Evolutionary conservation across 2,797 vertebrate species (phyloP), one percentile per base, ranked within the genome.

Genomic region (Xenops minutus): DNA sequence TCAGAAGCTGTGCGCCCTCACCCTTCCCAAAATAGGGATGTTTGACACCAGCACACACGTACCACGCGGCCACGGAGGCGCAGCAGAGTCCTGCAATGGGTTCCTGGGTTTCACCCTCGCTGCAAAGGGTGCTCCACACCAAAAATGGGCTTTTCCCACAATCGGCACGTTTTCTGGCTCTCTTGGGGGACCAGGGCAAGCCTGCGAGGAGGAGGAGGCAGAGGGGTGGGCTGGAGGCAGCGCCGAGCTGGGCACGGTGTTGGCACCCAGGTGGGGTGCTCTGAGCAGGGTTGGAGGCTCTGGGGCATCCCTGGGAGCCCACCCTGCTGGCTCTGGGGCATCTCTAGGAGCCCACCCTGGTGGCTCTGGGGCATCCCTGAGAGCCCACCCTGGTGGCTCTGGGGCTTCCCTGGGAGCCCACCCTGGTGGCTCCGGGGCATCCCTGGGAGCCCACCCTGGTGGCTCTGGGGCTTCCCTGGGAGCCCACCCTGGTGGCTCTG

Each of bases 61-160:
- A 22, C 43, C 61, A 18, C 5, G 1, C n/a, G 0, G 43, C 27
- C 62, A 7, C 2, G 0, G 58, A 52, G 58, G 52, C 3, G 5
- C 52, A 9, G 69, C 44, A 5, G 20, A 77, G 37, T 16, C 62
- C 81, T 1, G 26, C 78, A 17, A 0, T 0, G n/a, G 7, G 49
- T 58, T 59, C 61, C 13, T 3, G 2, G 32, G 10, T 43, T 37
- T 17, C 37, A n/a, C 6, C 39, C 44, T 32, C 1, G 0, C 32
- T 13, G 26, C 39, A 22, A 67, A 73, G 43, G 56, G 20, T 0
- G 16, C 32, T 41, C 49, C 26, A 0, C 44, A 29, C 30, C 21
- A 3, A 16, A 6, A 18, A 24, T 0, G 2, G 1, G 14, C 12
- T 51, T 72, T 54, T 12, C 7, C 34, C 51, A 2, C 12, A 0